Evolutionary conservation across 2,113 vertebrate species (phyloP).

Genomic region (Lichenostomus cassidix): DNA sequence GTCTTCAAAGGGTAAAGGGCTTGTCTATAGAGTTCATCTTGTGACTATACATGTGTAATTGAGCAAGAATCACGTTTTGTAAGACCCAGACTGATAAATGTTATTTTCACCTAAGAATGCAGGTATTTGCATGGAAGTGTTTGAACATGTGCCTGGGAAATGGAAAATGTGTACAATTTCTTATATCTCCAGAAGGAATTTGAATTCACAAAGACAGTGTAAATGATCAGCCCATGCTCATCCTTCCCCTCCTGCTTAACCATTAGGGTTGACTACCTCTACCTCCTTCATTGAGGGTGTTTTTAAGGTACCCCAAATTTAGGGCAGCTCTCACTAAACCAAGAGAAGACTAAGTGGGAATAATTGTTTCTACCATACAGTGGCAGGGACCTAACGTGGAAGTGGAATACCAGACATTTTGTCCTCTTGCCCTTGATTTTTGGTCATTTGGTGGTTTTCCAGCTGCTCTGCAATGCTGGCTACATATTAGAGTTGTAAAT

Average conservation of each 20-base stretch:
- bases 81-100: not conserved
- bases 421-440: not conserved
- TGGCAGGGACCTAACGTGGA: not conserved
- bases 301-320: not conserved
- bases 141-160: not conserved
- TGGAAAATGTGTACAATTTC: not conserved
- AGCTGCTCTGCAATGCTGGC: not conserved
- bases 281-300: accelerated
- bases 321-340: not conserved
- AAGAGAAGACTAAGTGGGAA: not conserved
- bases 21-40: not conserved
- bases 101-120: not conserved
- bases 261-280: not conserved
- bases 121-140: not conserved
- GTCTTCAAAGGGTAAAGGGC: not conserved
- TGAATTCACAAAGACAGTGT: not conserved
- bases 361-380: not conserved
- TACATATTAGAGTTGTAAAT: not conserved
- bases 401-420: accelerated
- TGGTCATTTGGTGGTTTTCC: not conserved
- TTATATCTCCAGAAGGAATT: not conserved
- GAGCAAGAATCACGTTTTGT: not conserved
- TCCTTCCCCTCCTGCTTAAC: not conserved
- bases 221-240: not conserved
- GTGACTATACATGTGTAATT: not conserved